A percentile compares a stretch with the other conserved stretches of the same genome.
Conservation (phyloP, 2,797 vertebrate species). For the Pangasius larnaudii region DNA sequence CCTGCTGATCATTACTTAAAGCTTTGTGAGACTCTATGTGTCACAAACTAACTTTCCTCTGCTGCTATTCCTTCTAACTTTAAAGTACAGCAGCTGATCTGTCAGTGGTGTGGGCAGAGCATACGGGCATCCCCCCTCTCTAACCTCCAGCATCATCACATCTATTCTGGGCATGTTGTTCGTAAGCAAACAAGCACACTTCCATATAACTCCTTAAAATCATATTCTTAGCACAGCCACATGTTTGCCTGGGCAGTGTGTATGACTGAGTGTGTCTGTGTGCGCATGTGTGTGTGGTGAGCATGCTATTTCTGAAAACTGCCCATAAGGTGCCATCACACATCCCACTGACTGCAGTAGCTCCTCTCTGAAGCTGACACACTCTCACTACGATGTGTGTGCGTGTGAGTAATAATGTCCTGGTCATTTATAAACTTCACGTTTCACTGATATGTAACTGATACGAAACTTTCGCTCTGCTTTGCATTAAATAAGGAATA, state of each 20-base stretch:
- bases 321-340: slow-evolving; percentile 63
- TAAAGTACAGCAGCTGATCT: slow-evolving; percentile 14
- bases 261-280: slow-evolving; percentile 44
- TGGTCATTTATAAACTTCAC: slow-evolving; percentile 47
- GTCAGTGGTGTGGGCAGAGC: slow-evolving; percentile 46
- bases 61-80: slow-evolving; percentile 14
- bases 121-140: slow-evolving; percentile 22
- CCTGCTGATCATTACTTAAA: background rate
- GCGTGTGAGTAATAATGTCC: slow-evolving; percentile 51
- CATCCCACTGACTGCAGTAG: slow-evolving; percentile 61
- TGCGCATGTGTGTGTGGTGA: slow-evolving; percentile 57
- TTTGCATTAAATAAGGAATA: background rate
- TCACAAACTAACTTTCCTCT: slow-evolving; percentile 1
- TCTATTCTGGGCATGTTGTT: slow-evolving; percentile 51
- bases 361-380: slow-evolving; percentile 59
- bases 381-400: slow-evolving; percentile 30
- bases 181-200: slow-evolving; percentile 50
- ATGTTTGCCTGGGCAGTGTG: slow-evolving; percentile 61
- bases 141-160: slow-evolving; percentile 41
- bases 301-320: slow-evolving; percentile 60
- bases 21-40: background rate
- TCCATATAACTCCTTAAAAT: slow-evolving; percentile 39
- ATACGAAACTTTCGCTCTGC: slow-evolving; percentile 13
- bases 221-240: slow-evolving; percentile 61
- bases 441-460: slow-evolving; percentile 35